These are phyloP conservation scores for Marcusenius ussheri DNA, from an alignment of 2,113 vertebrate genomes.

Conservation along the genomic window DNA sequence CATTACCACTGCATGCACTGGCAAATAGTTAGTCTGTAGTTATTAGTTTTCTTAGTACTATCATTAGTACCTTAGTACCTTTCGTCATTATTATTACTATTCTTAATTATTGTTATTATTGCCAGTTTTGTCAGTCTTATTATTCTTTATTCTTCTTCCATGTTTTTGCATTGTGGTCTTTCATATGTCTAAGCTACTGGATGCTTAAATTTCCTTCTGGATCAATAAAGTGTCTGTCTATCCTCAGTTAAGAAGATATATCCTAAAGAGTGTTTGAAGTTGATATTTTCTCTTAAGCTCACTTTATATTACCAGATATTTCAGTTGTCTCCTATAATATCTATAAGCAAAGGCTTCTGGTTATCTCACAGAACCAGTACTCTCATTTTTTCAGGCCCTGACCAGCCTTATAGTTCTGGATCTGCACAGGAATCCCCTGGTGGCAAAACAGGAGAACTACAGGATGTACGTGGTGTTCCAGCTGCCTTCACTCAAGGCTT, in stretches of 20 bases:
- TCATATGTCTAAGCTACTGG: no score
- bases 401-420: conserved; percentile 73
- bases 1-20: no score
- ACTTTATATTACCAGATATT: neutral
- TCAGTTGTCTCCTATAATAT: neutral
- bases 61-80: no score
- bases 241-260: neutral
- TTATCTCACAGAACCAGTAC: neutral
- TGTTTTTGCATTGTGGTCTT: no score
- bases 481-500: conserved; percentile 70
- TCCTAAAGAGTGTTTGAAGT: neutral
- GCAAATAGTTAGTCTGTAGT: no score
- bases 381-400: conserved; percentile 53
- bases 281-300: neutral
- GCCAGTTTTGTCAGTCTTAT: no score
- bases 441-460: conserved; percentile 72
- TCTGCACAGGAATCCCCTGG: conserved; percentile 67
- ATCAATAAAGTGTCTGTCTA: no score
- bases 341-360: neutral
- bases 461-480: conserved; percentile 73
- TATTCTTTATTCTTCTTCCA: no score
- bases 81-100: no score
- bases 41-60: no score
- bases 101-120: no score
- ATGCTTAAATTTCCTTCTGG: no score